Evolutionary conservation across 1,140 invertebrate species (phyloP).

Genomic region (Sinonovacula constricta): DNA sequence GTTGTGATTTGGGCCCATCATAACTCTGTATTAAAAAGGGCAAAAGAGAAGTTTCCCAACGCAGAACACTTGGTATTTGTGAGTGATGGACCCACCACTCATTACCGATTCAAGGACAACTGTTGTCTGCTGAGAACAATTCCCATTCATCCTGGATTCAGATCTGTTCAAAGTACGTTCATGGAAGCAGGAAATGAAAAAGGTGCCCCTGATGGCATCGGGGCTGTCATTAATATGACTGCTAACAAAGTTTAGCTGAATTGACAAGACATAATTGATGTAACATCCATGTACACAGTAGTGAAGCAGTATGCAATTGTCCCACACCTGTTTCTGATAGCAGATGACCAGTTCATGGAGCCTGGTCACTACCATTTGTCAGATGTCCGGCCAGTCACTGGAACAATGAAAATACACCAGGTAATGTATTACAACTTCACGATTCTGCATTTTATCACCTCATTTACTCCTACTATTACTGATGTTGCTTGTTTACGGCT

Average conservation of each 20-base stretch:
- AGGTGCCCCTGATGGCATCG: constrained; percentile 79
- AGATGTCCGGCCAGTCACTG: too few relatives aligned
- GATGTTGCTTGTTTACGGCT: too few relatives aligned
- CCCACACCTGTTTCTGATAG: constrained; percentile 1
- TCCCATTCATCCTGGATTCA: constrained; percentile 38
- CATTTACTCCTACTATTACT: too few relatives aligned
- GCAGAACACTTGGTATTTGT: constrained; percentile 56
- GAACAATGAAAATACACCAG: too few relatives aligned
- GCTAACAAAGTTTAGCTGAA: constrained; percentile 40
- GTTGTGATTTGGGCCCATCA: constrained; percentile 60
- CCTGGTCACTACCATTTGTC: too few relatives aligned
- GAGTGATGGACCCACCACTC: constrained; percentile 63
- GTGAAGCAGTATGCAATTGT: background rate
- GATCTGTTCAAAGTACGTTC: constrained; percentile 75
- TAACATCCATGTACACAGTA: constrained; percentile 2
- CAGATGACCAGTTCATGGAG: constrained; percentile 1
- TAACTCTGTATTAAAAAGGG: constrained; percentile 53
- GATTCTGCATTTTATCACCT: too few relatives aligned
- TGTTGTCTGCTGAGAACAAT: constrained; percentile 51
- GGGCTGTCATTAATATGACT: constrained; percentile 76
- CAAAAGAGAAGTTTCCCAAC: constrained; percentile 21
- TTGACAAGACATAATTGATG: too few relatives aligned
- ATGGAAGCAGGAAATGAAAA: constrained; percentile 79
- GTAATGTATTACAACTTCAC: too few relatives aligned
- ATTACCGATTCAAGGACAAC: constrained; percentile 61